A percentile compares a stretch with the other conserved stretches of the same genome.
Conservation (phyloP, 2,888 invertebrate genomes). For the Mimachlamys varia region DNA sequence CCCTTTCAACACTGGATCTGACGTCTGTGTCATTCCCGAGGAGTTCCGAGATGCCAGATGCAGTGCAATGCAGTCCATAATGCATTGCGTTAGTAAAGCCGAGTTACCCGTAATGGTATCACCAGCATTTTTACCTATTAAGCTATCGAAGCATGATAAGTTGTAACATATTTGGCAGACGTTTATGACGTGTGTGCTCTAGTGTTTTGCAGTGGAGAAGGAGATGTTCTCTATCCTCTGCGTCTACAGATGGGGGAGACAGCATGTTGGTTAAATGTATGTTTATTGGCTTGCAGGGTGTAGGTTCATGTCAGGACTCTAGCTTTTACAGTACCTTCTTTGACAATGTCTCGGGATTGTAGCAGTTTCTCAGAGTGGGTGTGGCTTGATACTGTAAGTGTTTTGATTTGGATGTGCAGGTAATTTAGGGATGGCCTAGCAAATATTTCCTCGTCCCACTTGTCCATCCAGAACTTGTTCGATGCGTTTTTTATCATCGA, state of each 20-base stretch:
- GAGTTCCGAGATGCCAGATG: too few species aligned
- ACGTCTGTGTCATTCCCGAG: too few species aligned
- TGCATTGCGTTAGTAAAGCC: too few species aligned
- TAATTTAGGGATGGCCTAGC: background rate
- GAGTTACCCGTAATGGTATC: too few species aligned
- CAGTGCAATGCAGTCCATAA: too few species aligned
- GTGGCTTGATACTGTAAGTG: background rate
- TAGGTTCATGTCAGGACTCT: background rate
- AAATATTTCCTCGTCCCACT: background rate
- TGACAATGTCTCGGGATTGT: background rate
- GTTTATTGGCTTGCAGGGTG: background rate
- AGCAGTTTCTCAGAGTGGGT: background rate
- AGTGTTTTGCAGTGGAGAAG: too few species aligned
- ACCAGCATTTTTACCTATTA: too few species aligned
- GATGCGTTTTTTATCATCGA: background rate
- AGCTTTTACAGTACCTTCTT: background rate
- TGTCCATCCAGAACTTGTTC: background rate
- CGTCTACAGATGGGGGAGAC: background rate
- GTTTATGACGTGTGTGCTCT: too few species aligned
- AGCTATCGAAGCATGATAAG: too few species aligned
- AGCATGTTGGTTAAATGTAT: background rate
- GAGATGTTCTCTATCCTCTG: too few species aligned
- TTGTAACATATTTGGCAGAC: too few species aligned
- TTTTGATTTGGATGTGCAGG: background rate
- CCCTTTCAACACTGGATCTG: too few species aligned